phyloP scores from a whole-genome alignment of 2,888 invertebrate genomes.

The Serrognathus titanus region DNA sequence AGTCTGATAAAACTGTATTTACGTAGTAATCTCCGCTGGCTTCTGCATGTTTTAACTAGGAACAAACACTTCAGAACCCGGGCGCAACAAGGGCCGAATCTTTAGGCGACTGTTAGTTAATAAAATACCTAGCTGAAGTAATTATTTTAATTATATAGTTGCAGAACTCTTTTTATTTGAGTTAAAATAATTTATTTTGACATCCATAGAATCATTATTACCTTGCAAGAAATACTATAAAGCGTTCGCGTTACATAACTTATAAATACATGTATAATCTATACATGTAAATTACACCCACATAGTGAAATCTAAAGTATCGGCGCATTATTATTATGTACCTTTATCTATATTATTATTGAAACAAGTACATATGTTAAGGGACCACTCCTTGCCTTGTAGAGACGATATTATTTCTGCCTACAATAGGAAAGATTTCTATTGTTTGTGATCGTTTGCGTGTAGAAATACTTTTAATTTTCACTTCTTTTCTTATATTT shows the following conservation, averaged over 20 bases:
- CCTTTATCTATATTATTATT: slow-evolving; percentile 47
- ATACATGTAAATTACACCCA: slow-evolving; percentile 46
- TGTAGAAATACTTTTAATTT: slow-evolving; percentile 21
- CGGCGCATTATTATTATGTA: slow-evolving; percentile 46
- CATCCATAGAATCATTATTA: too few species aligned
- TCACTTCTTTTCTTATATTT: slow-evolving; percentile 5
- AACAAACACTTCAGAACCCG: too few species aligned
- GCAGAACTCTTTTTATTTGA: too few species aligned
- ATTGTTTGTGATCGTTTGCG: slow-evolving; percentile 29
- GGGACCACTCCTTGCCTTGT: slow-evolving; percentile 39
- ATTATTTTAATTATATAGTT: too few species aligned
- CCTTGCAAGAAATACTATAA: neutral
- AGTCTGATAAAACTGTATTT: slow-evolving; percentile 15
- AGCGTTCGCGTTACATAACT: slow-evolving; percentile 14
- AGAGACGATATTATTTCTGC: slow-evolving; percentile 43
- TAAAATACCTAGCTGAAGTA: too few species aligned
- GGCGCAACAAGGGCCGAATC: too few species aligned
- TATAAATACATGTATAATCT: slow-evolving; percentile 24
- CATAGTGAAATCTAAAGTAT: slow-evolving; percentile 37
- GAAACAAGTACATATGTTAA: slow-evolving; percentile 45
- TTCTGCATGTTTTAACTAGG: slow-evolving; percentile 4
- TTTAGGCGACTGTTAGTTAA: too few species aligned
- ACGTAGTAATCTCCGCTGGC: slow-evolving; percentile 9
- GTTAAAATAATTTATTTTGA: too few species aligned
- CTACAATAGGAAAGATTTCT: slow-evolving; percentile 36